These are phyloP conservation scores for Halcyon chelicuti DNA, from an alignment of 2,797 vertebrate genomes.

Conservation along the genomic window DNA sequence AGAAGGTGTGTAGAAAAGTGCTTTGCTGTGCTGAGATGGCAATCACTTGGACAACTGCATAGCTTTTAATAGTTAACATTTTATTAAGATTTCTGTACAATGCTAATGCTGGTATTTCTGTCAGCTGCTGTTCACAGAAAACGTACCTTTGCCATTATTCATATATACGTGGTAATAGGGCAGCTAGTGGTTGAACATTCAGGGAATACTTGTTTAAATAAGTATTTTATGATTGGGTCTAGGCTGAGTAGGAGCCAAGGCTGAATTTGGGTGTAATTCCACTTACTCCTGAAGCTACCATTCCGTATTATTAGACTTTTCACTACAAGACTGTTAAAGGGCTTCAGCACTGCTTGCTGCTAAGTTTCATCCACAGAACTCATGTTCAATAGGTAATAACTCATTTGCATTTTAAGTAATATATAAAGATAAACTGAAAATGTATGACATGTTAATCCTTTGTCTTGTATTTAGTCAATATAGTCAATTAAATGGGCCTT, in stretches of 20 bases:
- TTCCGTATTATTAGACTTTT: neutral
- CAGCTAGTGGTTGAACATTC: neutral
- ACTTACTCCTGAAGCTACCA: neutral
- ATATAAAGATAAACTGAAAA: neutral
- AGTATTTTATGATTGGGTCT: neutral
- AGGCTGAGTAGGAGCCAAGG: neutral
- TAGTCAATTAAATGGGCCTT: neutral
- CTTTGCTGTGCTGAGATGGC: neutral
- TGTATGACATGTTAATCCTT: neutral
- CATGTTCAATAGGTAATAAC: neutral
- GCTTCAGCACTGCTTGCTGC: neutral
- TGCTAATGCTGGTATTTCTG: neutral
- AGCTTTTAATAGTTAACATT: neutral
- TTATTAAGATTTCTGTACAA: neutral
- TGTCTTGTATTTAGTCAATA: neutral
- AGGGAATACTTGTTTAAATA: neutral
- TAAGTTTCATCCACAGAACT: neutral
- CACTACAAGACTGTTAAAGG: neutral
- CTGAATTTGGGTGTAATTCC: neutral
- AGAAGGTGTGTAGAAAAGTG: neutral
- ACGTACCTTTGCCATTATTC: neutral
- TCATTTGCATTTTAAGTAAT: neutral
- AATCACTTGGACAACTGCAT: neutral
- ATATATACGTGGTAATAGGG: neutral
- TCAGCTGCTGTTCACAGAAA: neutral